Conservation (phyloP, 2,797 vertebrate species). For the Sebastolobus altivelis region DNA sequence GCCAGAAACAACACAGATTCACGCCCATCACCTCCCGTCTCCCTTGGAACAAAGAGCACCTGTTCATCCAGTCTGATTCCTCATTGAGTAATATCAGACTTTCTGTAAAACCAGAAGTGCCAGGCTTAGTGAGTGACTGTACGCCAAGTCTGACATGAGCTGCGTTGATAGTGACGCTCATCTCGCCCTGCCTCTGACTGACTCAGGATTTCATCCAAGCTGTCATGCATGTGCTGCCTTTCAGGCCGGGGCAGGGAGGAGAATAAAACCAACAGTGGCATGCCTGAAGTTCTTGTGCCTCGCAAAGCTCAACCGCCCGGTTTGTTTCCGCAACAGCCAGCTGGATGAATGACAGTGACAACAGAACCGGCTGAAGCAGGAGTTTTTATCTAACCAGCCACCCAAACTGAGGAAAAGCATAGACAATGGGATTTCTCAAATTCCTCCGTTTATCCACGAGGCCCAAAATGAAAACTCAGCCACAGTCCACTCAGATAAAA, state of each 20-base stretch:
- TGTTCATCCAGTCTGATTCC: slow-evolving; percentile 34
- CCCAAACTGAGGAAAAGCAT: slow-evolving; percentile 29
- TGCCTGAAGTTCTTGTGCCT: slow-evolving; percentile 66
- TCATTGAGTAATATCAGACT: slow-evolving; percentile 45
- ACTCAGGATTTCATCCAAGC: slow-evolving; percentile 61
- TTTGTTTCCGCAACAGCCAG: slow-evolving; percentile 59
- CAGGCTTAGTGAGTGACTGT: slow-evolving; percentile 35
- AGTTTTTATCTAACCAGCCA: slow-evolving; percentile 56
- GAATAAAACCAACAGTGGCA: slow-evolving; percentile 69
- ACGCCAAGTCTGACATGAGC: slow-evolving; percentile 55
- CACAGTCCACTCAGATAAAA: slow-evolving; percentile 6
- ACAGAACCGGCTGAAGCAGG: slow-evolving; percentile 35
- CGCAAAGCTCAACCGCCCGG: slow-evolving; percentile 41
- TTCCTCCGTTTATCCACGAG: slow-evolving; percentile 21
- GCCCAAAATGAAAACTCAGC: slow-evolving; percentile 21
- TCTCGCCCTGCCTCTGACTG: slow-evolving; percentile 38
- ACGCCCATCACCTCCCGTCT: slow-evolving; percentile 12
- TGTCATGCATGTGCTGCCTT: slow-evolving; percentile 54
- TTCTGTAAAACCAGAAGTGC: slow-evolving; percentile 69
- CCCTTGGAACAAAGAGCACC: slow-evolving; percentile 45
- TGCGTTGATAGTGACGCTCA: slow-evolving; percentile 45
- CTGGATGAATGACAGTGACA: slow-evolving; percentile 57
- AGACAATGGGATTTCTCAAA: slow-evolving; percentile 55
- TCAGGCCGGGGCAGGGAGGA: slow-evolving; percentile 30
- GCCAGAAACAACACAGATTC: slow-evolving; percentile 26